These are phyloP conservation scores for Pemphigus obesinymphae DNA, from an alignment of 1,140 invertebrate species.

Conservation along the genomic window DNA sequence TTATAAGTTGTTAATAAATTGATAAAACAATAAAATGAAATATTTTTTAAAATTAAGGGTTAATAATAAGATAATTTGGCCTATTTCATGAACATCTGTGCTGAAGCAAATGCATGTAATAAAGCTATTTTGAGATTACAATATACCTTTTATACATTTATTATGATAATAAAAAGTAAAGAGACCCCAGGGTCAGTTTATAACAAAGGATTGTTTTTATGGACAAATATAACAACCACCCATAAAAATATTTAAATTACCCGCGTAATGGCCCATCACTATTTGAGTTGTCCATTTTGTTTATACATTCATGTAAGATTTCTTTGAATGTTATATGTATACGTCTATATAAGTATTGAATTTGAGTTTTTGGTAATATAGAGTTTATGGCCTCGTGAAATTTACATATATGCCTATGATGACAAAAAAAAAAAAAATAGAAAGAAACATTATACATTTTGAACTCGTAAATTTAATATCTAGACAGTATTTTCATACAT, in stretches of 20 bases:
- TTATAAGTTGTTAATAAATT: too few relatives aligned
- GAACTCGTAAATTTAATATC: not conserved
- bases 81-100: too few relatives aligned
- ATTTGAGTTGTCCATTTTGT: conserved; percentile 82
- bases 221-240: not conserved
- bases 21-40: too few relatives aligned
- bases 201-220: too few relatives aligned
- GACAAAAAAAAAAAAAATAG: conserved; percentile 47
- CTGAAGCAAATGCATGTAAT: too few relatives aligned
- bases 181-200: too few relatives aligned
- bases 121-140: too few relatives aligned
- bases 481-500: conserved; percentile 50
- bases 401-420: conserved; percentile 77
- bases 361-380: conserved; percentile 69
- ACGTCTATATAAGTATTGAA: conserved; percentile 70
- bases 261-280: conserved; percentile 95
- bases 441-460: not conserved
- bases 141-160: too few relatives aligned
- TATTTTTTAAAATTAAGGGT: too few relatives aligned
- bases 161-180: too few relatives aligned
- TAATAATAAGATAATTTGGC: too few relatives aligned
- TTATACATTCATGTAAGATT: conserved; percentile 74
- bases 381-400: conserved; percentile 84
- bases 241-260: conserved; percentile 50
- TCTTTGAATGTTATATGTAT: conserved; percentile 85